Evolutionary conservation across 2,113 vertebrate genomes (phyloP).

Genomic region (Scatophagus argus): DNA sequence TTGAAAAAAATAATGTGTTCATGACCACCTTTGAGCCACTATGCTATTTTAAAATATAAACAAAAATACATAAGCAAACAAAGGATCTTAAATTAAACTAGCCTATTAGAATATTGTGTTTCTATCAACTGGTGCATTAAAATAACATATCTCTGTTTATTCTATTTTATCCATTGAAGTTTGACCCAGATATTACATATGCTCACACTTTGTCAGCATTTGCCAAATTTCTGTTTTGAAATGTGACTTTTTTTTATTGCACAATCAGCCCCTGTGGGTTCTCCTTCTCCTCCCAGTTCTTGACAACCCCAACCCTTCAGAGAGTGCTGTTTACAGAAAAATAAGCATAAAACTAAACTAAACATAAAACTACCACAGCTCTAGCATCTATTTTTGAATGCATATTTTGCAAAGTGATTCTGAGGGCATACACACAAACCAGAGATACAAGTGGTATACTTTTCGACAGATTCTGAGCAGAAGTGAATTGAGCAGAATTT

Average conservation of each 20-base stretch:
- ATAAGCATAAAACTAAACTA: constrained; percentile 47
- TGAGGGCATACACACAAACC: not conserved
- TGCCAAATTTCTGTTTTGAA: constrained; percentile 27
- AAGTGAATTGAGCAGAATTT: not conserved
- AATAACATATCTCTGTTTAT: constrained; percentile 25
- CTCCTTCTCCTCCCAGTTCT: constrained; percentile 48
- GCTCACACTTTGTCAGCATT: constrained; percentile 42
- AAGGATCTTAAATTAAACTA: not conserved
- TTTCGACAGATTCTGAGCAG: not conserved
- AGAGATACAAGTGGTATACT: constrained; percentile 2
- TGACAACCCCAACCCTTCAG: constrained; percentile 43
- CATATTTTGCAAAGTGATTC: constrained; percentile 9
- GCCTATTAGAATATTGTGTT: constrained; percentile 14
- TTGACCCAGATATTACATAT: constrained; percentile 59
- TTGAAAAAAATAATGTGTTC: not conserved
- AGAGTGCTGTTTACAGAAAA: constrained; percentile 43
- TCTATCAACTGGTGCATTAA: constrained; percentile 12
- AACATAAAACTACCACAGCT: constrained; percentile 18
- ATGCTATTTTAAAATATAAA: not conserved
- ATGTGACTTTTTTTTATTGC: constrained; percentile 49
- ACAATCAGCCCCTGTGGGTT: constrained; percentile 45
- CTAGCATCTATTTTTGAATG: constrained; percentile 33
- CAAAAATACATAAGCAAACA: not conserved
- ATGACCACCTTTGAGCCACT: not conserved
- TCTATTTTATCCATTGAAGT: constrained; percentile 36